Evolutionary conservation across 2,888 invertebrate species (phyloP).

Genomic region (Pyrocoelia pectoralis): DNA sequence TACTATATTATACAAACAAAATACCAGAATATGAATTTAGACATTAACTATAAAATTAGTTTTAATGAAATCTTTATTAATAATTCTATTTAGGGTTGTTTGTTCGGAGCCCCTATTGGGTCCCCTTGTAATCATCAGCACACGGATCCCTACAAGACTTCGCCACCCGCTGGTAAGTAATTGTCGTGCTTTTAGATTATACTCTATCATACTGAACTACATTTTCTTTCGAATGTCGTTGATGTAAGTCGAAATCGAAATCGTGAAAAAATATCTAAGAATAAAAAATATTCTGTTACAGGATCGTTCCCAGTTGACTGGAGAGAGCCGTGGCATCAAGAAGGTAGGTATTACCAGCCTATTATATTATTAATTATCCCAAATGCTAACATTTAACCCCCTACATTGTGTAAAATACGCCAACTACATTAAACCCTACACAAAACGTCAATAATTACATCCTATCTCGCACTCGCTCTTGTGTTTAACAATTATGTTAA

Average conservation of each 20-base stretch:
- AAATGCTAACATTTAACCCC: constrained; percentile 57
- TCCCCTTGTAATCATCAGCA: constrained; percentile 51
- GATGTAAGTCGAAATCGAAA: not conserved
- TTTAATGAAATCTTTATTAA: constrained; percentile 17
- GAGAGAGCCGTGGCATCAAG: constrained; percentile 61
- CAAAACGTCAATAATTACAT: constrained; percentile 24
- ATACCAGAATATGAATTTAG: not conserved
- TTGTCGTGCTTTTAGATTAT: constrained; percentile 23
- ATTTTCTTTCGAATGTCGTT: constrained; percentile 21
- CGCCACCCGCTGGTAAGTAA: constrained; percentile 51
- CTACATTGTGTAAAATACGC: constrained; percentile 46
- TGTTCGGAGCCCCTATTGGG: constrained; percentile 46
- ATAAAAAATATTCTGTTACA: constrained; percentile 46
- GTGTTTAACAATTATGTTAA: constrained; percentile 5
- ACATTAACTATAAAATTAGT: constrained; percentile 12
- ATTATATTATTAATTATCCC: constrained; percentile 55
- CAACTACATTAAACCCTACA: constrained; percentile 31
- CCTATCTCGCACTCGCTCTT: constrained; percentile 15
- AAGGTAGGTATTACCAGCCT: constrained; percentile 58
- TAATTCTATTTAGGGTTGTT: constrained; percentile 44
- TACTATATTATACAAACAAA: not conserved
- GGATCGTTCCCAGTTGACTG: constrained; percentile 58
- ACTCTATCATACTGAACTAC: constrained; percentile 24
- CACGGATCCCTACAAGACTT: constrained; percentile 53
- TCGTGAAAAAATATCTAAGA: constrained; percentile 3